Base-by-base conservation (phyloP, 2,797 vertebrate genomes). In the Gorsachius magnificus region DNA sequence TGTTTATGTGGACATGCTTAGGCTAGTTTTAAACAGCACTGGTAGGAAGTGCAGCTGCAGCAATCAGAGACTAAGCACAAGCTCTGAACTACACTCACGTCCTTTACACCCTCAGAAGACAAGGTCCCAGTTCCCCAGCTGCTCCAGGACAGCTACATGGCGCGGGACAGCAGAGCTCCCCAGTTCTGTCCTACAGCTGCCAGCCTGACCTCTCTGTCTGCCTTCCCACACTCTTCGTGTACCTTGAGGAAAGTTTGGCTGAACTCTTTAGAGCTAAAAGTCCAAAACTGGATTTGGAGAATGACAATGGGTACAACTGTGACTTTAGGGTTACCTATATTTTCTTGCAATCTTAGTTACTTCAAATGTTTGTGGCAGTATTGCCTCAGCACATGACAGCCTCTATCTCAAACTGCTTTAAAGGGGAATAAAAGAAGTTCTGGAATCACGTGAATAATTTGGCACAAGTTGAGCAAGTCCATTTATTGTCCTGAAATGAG, bases 181-280 rank as follows among this genome's bases (percentile, higher is more conserved):
- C 13, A 5, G 20, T 6, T 80, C 48, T 71, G 15, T 14, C 50
- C 18, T 50, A 35, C 8, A 72, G 20, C 21, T 41, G 28, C 25
- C 0, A 0, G 7, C 1, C 1, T 16, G 74, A 50, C 6, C 18
- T 53, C 25, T 83, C 21, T 3, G 0, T 38, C 33, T 81, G 13
- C 29, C 13, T 64, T 78, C 15, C 11, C 45, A 28, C 18, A 21
- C 13, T 48, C 36, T n/a, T 71, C 13, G 9, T 12, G 8, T 31
- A 33, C 53, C 29, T 51, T 10, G 3, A 54, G 41, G n/a, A 38
- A 70, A n/a, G 13, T 31, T 21, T 83, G 51, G 33, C 21, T 83
- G 22, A n/a, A 25, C 6, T 8, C 4, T 56, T 71, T 20, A 26
- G 36, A 77, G 28, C 2, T 33, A 33, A 16, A 60, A 14, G 35